A percentile compares a stretch with the other conserved stretches of the same genome.
Evolutionary conservation across 2,888 invertebrate genomes (phyloP).

Genomic region (Microplitis deprimator): DNA sequence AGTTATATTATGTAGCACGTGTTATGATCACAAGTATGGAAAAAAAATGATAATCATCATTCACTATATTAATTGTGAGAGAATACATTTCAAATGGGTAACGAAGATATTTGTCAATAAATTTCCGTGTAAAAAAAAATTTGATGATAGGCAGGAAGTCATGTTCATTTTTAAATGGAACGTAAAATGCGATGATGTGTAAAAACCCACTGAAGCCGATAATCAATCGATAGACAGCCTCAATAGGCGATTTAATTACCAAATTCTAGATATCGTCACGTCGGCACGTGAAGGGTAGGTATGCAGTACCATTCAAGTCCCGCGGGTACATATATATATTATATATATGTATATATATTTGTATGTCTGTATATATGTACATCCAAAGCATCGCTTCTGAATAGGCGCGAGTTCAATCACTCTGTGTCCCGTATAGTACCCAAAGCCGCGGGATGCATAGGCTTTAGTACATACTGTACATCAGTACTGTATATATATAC

Average conservation of each 20-base stretch:
- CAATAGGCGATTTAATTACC: slow-evolving; percentile 62
- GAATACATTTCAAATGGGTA: not conserved
- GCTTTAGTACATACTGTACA: slow-evolving; percentile 9
- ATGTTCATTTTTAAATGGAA: not conserved
- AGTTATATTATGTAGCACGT: slow-evolving; percentile 55
- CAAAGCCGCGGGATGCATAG: slow-evolving; percentile 30
- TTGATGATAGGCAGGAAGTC: not conserved
- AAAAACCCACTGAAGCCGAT: not conserved
- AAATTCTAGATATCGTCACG: slow-evolving; percentile 66
- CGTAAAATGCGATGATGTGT: not conserved
- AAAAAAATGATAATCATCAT: slow-evolving; percentile 1
- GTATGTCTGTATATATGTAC: slow-evolving; percentile 47
- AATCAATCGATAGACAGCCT: slow-evolving; percentile 15
- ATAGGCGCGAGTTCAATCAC: slow-evolving; percentile 55
- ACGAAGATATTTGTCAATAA: not conserved
- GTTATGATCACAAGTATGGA: slow-evolving; percentile 32
- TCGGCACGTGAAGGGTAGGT: slow-evolving; percentile 44
- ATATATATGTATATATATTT: too few relatives aligned
- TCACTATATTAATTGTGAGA: not conserved
- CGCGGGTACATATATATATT: slow-evolving; percentile 47
- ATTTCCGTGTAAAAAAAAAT: not conserved
- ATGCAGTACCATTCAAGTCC: slow-evolving; percentile 47
- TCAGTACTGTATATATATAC: not conserved
- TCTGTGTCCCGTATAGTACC: slow-evolving; percentile 31
- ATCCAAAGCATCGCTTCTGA: slow-evolving; percentile 43